These are phyloP conservation scores for Acanthisitta chloris DNA, from an alignment of 2,113 vertebrate genomes.

Conservation along the genomic window DNA sequence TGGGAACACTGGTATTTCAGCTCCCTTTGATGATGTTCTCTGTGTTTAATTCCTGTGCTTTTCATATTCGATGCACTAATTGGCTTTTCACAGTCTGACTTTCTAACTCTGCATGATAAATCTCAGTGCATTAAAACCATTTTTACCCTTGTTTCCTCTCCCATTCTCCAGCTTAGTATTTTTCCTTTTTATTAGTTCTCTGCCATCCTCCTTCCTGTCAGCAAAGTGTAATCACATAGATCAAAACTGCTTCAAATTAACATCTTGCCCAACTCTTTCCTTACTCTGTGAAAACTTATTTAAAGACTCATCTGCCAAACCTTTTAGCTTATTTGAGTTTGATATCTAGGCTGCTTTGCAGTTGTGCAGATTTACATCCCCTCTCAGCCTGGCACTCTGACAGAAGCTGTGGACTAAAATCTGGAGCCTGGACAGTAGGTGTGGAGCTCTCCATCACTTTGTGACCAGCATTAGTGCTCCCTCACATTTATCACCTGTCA, in stretches of 20 bases:
- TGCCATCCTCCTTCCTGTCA: background rate
- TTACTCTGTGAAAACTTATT: background rate
- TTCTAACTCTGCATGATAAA: background rate
- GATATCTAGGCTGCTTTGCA: background rate
- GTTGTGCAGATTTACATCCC: background rate
- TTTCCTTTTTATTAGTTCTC: background rate
- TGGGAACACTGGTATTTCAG: background rate
- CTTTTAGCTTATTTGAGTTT: background rate
- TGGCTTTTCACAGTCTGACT: constrained; percentile 41
- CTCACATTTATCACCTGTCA: background rate
- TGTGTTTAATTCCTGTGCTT: background rate
- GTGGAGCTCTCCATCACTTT: background rate
- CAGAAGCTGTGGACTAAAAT: background rate
- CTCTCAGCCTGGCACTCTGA: background rate
- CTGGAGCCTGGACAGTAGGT: background rate
- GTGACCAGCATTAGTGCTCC: background rate
- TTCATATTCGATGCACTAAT: constrained; percentile 30
- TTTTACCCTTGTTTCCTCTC: background rate
- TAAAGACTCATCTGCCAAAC: background rate
- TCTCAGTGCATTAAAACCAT: background rate
- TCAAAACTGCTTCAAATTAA: background rate
- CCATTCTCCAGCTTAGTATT: background rate
- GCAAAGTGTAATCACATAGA: background rate
- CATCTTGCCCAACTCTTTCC: background rate
- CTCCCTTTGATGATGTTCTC: constrained; percentile 21